phyloP scores from a whole-genome alignment of 2,797 vertebrate species.

The Champsocephalus esox region DNA sequence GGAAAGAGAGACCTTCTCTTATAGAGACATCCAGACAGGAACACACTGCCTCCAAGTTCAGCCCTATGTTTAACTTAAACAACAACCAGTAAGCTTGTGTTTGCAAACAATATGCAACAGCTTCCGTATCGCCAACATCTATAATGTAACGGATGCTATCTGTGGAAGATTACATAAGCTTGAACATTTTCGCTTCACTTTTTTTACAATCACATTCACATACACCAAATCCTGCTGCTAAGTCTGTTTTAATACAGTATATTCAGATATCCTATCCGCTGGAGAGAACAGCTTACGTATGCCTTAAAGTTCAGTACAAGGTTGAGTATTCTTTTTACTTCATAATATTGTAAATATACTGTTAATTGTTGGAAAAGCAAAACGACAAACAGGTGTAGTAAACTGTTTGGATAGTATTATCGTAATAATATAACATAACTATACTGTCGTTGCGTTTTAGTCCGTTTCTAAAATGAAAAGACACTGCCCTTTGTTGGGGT shows the following conservation, averaged over 20 bases:
- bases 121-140: conserved; percentile 30
- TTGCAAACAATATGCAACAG: conserved; percentile 21
- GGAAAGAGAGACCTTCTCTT: conserved; percentile 54
- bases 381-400: not conserved
- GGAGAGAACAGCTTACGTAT: conserved; percentile 36
- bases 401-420: not conserved
- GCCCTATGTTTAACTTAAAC: conserved; percentile 21
- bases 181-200: conserved; percentile 21
- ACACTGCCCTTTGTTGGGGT: no score
- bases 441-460: not conserved
- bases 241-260: conserved; percentile 24
- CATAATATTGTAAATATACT: conserved; percentile 1
- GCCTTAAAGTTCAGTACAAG: conserved; percentile 29
- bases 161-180: conserved; percentile 5
- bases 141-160: not conserved
- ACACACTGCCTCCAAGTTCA: conserved; percentile 25
- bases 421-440: no score
- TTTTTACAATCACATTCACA: conserved; percentile 1
- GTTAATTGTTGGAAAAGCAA: conserved; percentile 1
- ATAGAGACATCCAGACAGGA: conserved; percentile 33
- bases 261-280: conserved; percentile 8
- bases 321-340: conserved; percentile 15
- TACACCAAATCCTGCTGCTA: conserved; percentile 25
- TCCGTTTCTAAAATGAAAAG: no score
- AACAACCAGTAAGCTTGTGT: conserved; percentile 9